Evolutionary conservation across 1,140 invertebrate genomes (phyloP).

Genomic region (Magallana gigas): DNA sequence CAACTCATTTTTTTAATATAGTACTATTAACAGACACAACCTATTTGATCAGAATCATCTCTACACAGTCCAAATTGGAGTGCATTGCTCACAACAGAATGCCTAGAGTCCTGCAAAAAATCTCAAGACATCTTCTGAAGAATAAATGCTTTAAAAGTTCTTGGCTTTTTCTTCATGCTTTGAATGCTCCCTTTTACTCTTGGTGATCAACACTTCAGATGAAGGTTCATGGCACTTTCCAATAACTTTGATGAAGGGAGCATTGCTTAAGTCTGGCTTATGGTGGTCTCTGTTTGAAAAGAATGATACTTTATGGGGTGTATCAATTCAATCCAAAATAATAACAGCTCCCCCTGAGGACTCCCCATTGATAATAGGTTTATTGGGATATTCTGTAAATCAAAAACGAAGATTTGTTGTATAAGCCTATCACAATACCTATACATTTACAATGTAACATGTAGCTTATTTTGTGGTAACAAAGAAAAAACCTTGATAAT

Average conservation of each 20-base stretch:
- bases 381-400: conserved; percentile 25
- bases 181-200: not conserved
- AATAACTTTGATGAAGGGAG: not conserved
- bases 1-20: too few species aligned
- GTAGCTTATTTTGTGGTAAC: too few species aligned
- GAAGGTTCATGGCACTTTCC: not conserved
- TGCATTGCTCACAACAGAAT: too few species aligned
- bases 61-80: too few species aligned
- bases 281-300: conserved; percentile 32
- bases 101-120: too few species aligned
- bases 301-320: conserved; percentile 31
- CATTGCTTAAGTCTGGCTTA: not conserved
- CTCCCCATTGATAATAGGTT: conserved; percentile 9
- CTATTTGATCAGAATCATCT: too few species aligned
- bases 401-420: not conserved
- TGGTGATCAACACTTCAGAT: not conserved
- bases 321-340: conserved; percentile 35
- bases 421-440: conserved; percentile 1
- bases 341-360: conserved; percentile 34
- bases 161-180: not conserved
- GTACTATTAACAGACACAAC: too few species aligned
- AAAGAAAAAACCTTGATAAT: too few species aligned
- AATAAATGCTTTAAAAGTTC: not conserved
- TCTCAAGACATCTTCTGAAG: too few species aligned
- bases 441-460: too few species aligned